Base-by-base conservation (phyloP, 2,888 invertebrate species). In the Octodonta nipae region DNA sequence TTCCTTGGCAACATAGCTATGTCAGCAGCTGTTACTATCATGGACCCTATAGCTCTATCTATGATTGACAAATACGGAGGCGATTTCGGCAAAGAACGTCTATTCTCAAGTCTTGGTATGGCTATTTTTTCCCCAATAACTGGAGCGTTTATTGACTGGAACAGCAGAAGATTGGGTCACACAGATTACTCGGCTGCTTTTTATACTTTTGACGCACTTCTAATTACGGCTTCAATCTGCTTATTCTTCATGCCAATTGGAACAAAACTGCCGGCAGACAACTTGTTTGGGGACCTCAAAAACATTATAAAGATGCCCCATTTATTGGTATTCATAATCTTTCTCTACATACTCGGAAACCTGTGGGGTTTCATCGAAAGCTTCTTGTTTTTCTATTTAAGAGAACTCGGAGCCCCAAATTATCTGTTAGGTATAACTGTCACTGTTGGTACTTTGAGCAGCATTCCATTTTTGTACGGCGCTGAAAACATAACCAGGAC, bases 291-390 rank as follows among this genome's bases (percentile, higher is more conserved):
- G 40, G 82, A 86, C 60, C 64, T 86, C 47, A 66, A 76, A 38
- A 75, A 77, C 51, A 71, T 87, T 30, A 67, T 87, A 38, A 75
- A 75, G 58, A 76, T 84, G 70, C 78, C 81, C 0, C 78, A 83
- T 48, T 78, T 88, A 26, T 74, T 81, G 17, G 67, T 80, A 26
- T 86, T 89, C 52, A 78, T 89, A 51, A 65, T 81, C 48, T 81
- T 86, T 57, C 66, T 88, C 26, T 83, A 85, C 52, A 70, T 79
- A 15, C 67, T 88, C 46, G 89, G 89, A 36, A 82, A 84, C 51
- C 75, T 85, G 56, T 86, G 84, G 78, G 88, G 88, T 15, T 86
- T 86, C 59, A 83, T 88, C 34, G 88, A 89, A 59, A 84, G 83
- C 31, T 89, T 84, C 56, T 64, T 89, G 16, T 89, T 87, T 58